phyloP scores from a whole-genome alignment of 2,797 vertebrate genomes.

The Neoniphon sammara region DNA sequence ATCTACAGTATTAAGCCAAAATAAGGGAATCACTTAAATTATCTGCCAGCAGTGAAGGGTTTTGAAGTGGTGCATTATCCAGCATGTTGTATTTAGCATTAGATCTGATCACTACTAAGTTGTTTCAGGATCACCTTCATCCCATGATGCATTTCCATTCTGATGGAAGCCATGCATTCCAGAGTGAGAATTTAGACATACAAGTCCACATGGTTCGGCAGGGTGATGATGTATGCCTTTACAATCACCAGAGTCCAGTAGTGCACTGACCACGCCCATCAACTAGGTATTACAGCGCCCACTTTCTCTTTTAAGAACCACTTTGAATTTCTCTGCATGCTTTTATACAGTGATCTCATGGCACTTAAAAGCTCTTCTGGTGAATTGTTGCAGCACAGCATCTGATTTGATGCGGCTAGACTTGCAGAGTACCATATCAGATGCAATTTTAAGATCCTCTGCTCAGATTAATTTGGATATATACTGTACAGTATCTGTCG shows the following conservation, averaged over 20 bases:
- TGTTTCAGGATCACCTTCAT: neutral
- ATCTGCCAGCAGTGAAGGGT: neutral
- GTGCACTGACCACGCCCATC: conserved; percentile 4
- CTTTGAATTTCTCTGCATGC: neutral
- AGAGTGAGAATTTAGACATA: conserved; percentile 1
- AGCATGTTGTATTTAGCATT: neutral
- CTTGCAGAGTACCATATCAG: neutral
- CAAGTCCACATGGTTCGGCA: neutral
- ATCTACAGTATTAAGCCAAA: neutral
- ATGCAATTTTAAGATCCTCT: neutral
- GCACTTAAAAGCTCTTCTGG: neutral
- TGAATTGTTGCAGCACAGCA: neutral
- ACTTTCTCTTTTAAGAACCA: conserved; percentile 1
- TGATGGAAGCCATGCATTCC: neutral
- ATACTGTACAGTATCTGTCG: neutral
- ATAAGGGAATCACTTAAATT: conserved; percentile 4
- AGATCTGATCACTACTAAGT: conserved; percentile 1
- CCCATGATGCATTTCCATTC: conserved; percentile 19
- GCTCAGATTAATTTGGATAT: too few species aligned
- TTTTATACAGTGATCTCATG: neutral
- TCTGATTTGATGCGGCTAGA: neutral
- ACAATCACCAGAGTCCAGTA: conserved; percentile 1
- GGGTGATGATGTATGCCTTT: neutral
- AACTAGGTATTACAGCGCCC: neutral
- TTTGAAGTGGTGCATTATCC: neutral